Conservation (phyloP, 2,113 vertebrate species). For the Recurvirostra avosetta region DNA sequence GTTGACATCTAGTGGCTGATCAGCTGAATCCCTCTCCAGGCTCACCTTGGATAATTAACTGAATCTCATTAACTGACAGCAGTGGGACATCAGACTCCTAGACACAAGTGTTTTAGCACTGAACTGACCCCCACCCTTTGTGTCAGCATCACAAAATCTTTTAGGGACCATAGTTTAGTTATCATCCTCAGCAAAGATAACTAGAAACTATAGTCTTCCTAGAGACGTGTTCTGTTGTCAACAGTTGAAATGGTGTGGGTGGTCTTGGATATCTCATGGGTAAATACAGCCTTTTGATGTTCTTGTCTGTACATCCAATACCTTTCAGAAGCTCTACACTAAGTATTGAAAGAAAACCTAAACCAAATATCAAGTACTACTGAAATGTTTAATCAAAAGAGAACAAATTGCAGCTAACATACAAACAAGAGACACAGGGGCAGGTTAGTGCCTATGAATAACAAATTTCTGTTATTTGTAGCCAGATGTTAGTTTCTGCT, state of each 20-base stretch:
- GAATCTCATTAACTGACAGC: not conserved
- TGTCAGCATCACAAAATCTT: not conserved
- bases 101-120: not conserved
- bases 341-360: not conserved
- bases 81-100: not conserved
- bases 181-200: not conserved
- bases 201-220: not conserved
- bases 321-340: not conserved
- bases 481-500: not conserved
- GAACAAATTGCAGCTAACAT: not conserved
- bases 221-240: not conserved
- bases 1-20: not conserved
- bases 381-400: not conserved
- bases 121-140: not conserved
- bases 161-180: not conserved
- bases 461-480: not conserved
- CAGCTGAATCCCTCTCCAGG: not conserved
- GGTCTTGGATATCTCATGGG: not conserved
- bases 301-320: not conserved
- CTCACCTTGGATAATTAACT: not conserved
- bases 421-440: not conserved
- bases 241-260: not conserved
- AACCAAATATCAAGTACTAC: not conserved
- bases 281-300: not conserved
- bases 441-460: not conserved